Evolutionary conservation across 2,113 vertebrate genomes (phyloP).

Genomic region (Erinaceus europaeus): DNA sequence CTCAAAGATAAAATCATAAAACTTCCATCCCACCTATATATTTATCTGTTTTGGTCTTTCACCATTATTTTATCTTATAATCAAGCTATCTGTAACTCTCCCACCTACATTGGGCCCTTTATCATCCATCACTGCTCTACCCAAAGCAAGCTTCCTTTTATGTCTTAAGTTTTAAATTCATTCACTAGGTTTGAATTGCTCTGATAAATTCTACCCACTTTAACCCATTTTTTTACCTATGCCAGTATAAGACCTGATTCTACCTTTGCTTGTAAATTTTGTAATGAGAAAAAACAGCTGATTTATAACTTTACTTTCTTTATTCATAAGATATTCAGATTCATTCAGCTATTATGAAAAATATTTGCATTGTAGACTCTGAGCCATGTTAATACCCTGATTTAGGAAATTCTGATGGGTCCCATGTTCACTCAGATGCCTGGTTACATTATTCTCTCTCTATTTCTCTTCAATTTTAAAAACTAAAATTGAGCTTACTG

Average conservation of each 20-base stretch:
- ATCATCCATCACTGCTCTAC: neutral
- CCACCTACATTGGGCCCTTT: neutral
- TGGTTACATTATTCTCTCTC: neutral
- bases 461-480: constrained; percentile 5
- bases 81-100: neutral
- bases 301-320: neutral
- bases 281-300: neutral
- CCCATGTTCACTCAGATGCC: neutral
- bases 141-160: neutral
- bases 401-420: neutral
- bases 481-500: neutral
- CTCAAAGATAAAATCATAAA: neutral
- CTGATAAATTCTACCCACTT: neutral
- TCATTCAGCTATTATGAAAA: neutral
- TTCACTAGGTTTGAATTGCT: neutral
- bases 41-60: neutral
- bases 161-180: neutral
- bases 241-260: neutral
- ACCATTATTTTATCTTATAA: neutral
- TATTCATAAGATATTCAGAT: neutral
- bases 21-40: neutral
- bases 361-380: neutral
- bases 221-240: neutral
- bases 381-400: neutral
- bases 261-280: neutral